Evolutionary conservation across 2,888 invertebrate species (phyloP).

Genomic region (Tridacna crocea): DNA sequence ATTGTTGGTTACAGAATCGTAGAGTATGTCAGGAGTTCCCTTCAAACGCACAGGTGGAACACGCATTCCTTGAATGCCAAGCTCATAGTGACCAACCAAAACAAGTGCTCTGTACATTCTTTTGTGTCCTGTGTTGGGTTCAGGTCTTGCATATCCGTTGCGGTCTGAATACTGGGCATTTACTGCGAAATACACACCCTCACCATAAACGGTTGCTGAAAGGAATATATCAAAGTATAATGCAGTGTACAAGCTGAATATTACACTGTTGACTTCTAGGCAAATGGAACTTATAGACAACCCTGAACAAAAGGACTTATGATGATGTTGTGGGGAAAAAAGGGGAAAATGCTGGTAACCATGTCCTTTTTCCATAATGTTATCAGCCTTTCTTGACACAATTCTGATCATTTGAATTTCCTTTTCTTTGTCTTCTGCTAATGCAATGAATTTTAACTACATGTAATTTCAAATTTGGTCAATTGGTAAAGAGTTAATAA

Average conservation of each 20-base stretch:
- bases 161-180: conserved; percentile 67
- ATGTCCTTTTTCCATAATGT: no score
- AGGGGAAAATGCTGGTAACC: no score
- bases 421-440: no score
- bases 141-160: conserved; percentile 56
- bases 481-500: no score
- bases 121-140: conserved; percentile 50
- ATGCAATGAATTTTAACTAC: no score
- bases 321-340: no score
- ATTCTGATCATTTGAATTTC: no score
- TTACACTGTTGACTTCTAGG: no score
- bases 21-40: conserved; percentile 38
- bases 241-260: not conserved
- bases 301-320: no score
- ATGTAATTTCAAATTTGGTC: no score
- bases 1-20: conserved; percentile 71
- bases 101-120: conserved; percentile 71
- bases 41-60: conserved; percentile 60
- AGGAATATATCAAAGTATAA: not conserved
- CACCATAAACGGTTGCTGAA: conserved; percentile 48
- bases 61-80: conserved; percentile 57
- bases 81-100: conserved; percentile 66
- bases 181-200: conserved; percentile 78
- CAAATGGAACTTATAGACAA: no score
- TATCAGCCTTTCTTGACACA: no score